phyloP scores from a whole-genome alignment of 64 coral and sea anemone genomes.

The Stylophora pistillata region DNA sequence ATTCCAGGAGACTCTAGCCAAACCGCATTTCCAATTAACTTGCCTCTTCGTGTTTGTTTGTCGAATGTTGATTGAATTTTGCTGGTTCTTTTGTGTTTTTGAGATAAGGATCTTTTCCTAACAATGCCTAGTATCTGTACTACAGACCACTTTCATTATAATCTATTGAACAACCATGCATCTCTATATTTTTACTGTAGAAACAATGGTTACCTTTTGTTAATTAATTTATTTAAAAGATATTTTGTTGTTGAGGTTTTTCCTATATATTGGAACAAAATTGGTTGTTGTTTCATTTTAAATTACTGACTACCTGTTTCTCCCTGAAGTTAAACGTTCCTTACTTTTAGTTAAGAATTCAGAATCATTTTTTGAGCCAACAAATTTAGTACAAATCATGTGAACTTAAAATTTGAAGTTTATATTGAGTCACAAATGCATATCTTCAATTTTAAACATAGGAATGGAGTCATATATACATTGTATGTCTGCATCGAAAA shows the following conservation, averaged over 20 bases:
- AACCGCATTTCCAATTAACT: not conserved
- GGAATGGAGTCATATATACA: too few species aligned
- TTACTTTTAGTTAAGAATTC: not conserved
- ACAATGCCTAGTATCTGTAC: not conserved
- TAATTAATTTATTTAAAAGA: not conserved
- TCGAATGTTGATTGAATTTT: constrained; percentile 19
- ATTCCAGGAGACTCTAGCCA: not conserved
- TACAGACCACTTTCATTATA: not conserved
- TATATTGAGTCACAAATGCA: too few species aligned
- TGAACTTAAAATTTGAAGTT: too few species aligned
- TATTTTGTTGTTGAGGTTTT: not conserved
- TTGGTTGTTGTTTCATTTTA: not conserved
- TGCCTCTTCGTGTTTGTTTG: constrained; percentile 12
- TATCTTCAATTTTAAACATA: too few species aligned
- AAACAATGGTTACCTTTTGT: too few species aligned
- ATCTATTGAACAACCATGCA: not conserved
- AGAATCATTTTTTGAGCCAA: not conserved
- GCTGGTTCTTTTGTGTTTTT: not conserved
- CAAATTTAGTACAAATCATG: too few species aligned
- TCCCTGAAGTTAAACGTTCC: not conserved
- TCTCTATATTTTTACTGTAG: not conserved
- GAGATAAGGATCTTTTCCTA: constrained; percentile 14
- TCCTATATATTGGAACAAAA: not conserved
- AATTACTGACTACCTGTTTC: not conserved
- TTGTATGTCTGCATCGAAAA: too few species aligned